Percentiles rank a stretch among this genome's conserved stretches.
Evolutionary conservation across 1,140 invertebrate species (phyloP).

Genomic region (Teleopsis dalmanni): DNA sequence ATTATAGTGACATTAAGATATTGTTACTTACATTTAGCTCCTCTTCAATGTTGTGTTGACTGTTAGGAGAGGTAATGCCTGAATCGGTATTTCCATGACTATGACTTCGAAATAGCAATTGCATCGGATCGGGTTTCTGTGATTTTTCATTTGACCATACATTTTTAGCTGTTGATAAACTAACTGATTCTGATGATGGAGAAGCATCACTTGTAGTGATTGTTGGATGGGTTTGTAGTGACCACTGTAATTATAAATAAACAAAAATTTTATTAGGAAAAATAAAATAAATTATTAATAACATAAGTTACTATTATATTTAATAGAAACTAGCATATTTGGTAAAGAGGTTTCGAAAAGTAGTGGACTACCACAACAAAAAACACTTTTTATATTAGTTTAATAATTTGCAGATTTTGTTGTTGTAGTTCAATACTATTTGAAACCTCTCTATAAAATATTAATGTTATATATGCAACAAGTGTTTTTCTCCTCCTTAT

Average conservation of each 20-base stretch:
- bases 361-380: no score
- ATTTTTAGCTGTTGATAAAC: conserved; percentile 2
- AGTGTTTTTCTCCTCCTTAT: no score
- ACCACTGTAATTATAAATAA: conserved; percentile 14
- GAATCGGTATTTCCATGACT: conserved; percentile 7
- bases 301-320: no score
- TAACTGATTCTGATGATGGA: background rate
- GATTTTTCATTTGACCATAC: conserved; percentile 6
- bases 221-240: conserved; percentile 8
- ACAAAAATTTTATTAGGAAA: background rate
- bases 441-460: no score
- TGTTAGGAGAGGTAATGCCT: conserved; percentile 14
- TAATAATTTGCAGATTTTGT: no score
- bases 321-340: no score
- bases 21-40: conserved; percentile 9
- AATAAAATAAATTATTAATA: no score
- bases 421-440: no score
- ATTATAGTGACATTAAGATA: no score
- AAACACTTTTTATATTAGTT: no score
- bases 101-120: conserved; percentile 14
- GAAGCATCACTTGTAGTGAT: background rate
- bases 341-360: no score
- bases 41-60: conserved; percentile 11
- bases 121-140: conserved; percentile 12
- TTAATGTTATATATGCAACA: no score